phyloP scores from a whole-genome alignment of 2,888 invertebrate species.

The Rhamnusium bicolor region DNA sequence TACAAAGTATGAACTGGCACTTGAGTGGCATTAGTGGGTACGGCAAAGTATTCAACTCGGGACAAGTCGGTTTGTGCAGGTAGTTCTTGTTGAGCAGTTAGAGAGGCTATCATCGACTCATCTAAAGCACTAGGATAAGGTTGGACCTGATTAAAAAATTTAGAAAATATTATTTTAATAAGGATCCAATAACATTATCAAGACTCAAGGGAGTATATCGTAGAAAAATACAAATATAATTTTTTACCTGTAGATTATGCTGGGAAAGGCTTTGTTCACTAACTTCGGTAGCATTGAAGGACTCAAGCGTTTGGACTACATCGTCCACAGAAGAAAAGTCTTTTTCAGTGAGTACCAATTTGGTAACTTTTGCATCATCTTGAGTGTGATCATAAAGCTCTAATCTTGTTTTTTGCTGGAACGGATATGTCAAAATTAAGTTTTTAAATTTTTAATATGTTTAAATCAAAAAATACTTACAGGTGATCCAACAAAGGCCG shows the following conservation, averaged over 20 bases:
- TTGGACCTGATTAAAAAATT: constrained; percentile 61
- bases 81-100: constrained; percentile 68
- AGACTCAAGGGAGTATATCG: too few species aligned
- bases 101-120: constrained; percentile 69
- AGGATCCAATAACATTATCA: too few species aligned
- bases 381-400: constrained; percentile 65
- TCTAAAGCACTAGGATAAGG: constrained; percentile 67
- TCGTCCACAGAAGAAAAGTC: constrained; percentile 68
- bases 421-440: constrained; percentile 18
- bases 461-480: constrained; percentile 52
- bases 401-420: constrained; percentile 64
- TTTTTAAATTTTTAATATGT: too few species aligned
- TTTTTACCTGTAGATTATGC: constrained; percentile 62
- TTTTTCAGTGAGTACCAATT: constrained; percentile 62
- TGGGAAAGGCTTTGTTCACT: constrained; percentile 69
- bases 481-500: constrained; percentile 66
- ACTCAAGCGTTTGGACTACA: constrained; percentile 70
- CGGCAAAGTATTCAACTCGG: constrained; percentile 72
- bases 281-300: constrained; percentile 73
- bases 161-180: too few species aligned
- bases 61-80: constrained; percentile 64
- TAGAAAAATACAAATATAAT: not conserved
- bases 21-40: constrained; percentile 66
- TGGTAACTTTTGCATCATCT: constrained; percentile 59
- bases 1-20: constrained; percentile 67